Evolutionary conservation across 2,113 vertebrate species (phyloP).

Genomic region (Taxidea taxus): DNA sequence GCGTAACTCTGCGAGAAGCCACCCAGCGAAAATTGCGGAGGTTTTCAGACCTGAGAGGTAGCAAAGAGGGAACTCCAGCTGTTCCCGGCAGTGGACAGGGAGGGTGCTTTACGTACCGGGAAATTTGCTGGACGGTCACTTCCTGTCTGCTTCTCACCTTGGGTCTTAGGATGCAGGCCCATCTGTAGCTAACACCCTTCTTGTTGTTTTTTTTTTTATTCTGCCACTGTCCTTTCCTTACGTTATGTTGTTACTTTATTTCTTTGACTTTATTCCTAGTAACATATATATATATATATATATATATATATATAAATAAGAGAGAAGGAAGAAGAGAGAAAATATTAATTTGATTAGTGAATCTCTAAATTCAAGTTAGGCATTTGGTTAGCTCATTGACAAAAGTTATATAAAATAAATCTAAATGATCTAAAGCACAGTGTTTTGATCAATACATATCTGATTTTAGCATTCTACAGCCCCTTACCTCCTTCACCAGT

Average conservation of each 20-base stretch:
- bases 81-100: background rate
- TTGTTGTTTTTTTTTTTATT: background rate
- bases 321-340: background rate
- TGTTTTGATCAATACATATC: background rate
- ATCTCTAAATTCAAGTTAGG: background rate
- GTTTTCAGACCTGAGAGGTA: slow-evolving; percentile 84
- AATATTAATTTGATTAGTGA: background rate
- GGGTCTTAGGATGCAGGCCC: background rate
- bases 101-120: background rate
- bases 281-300: background rate
- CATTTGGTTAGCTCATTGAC: background rate
- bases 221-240: background rate
- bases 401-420: background rate
- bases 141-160: background rate
- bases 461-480: background rate
- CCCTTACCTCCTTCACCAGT: background rate
- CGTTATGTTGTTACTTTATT: background rate
- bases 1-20: slow-evolving; percentile 37
- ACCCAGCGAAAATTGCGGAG: slow-evolving; percentile 82
- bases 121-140: background rate
- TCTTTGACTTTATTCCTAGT: background rate
- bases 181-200: background rate
- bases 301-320: background rate
- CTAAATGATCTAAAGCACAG: background rate
- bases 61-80: background rate